Percentiles rank a stretch among this genome's conserved stretches.
Evolutionary conservation across 2,797 vertebrate species (phyloP).

Genomic region (Crypturellus tataupa): DNA sequence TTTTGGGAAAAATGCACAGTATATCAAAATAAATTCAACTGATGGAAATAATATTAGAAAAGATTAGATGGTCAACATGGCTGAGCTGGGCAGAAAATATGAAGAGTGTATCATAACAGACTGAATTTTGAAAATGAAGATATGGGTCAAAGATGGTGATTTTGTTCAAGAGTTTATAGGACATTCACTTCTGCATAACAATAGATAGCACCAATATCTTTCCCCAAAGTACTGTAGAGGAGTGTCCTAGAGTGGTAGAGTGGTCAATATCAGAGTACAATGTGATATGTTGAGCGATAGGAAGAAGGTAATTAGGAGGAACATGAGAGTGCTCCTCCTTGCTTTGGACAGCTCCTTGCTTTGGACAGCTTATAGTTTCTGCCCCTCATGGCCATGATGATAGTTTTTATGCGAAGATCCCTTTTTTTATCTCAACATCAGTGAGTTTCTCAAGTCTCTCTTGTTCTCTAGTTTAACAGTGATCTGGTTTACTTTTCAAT

Average conservation of each 20-base stretch:
- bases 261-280: background rate
- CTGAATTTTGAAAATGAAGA: background rate
- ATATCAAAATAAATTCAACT: background rate
- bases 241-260: background rate
- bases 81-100: background rate
- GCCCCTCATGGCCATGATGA: background rate
- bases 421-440: background rate
- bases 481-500: background rate
- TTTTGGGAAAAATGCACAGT: background rate
- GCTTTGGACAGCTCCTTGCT: background rate
- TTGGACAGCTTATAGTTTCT: background rate
- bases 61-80: background rate
- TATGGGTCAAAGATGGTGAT: background rate
- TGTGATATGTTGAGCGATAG: background rate
- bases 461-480: background rate
- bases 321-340: background rate
- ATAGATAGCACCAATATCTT: background rate
- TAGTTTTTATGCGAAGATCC: background rate
- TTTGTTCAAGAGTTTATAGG: background rate
- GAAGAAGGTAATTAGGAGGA: background rate
- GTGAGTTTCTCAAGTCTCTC: background rate
- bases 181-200: background rate
- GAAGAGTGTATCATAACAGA: background rate
- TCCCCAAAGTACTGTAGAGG: background rate
- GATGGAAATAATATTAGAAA: background rate